Percentiles rank a stretch among this genome's conserved stretches.
phyloP scores from a whole-genome alignment of 1,140 invertebrate genomes.

The Bicyclus anynana region DNA sequence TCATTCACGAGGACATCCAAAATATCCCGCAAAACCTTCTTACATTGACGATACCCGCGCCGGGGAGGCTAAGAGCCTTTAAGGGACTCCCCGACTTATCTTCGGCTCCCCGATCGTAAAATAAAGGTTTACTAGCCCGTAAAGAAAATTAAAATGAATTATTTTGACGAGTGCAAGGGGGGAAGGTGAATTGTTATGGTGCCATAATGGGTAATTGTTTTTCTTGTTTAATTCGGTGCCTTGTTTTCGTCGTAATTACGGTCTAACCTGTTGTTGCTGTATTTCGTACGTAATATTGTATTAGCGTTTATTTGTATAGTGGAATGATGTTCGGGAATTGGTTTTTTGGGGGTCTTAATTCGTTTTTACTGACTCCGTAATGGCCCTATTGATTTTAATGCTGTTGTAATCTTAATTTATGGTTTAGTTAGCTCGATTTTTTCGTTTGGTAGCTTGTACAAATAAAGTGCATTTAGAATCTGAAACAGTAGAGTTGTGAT shows the following conservation, averaged over 20 bases:
- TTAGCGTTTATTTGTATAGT: conserved; percentile 23
- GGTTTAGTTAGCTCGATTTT: background rate
- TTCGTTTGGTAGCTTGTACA: background rate
- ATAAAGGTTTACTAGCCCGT: conserved; percentile 74
- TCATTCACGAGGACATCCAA: conserved; percentile 14
- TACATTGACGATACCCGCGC: conserved; percentile 22
- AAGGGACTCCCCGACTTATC: conserved; percentile 70
- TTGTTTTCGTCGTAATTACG: conserved; percentile 45
- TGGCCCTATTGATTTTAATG: conserved; percentile 3
- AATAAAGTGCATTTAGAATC: too few relatives aligned
- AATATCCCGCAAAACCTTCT: conserved; percentile 9
- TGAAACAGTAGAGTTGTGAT: too few relatives aligned
- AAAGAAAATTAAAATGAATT: conserved; percentile 78
- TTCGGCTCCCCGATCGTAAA: conserved; percentile 62
- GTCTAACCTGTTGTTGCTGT: conserved; percentile 23
- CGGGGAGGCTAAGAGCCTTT: conserved; percentile 46
- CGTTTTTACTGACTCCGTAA: conserved; percentile 4
- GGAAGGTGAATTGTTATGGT: conserved; percentile 60
- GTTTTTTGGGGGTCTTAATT: conserved; percentile 2
- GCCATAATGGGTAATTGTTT: conserved; percentile 63
- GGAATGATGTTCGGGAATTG: background rate
- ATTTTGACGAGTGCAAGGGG: conserved; percentile 71
- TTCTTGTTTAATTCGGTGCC: conserved; percentile 53
- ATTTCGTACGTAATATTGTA: conserved; percentile 17
- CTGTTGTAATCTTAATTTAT: background rate